Base-by-base conservation (phyloP, 2,888 invertebrate genomes). In the Hemicrepidius hirtus region DNA sequence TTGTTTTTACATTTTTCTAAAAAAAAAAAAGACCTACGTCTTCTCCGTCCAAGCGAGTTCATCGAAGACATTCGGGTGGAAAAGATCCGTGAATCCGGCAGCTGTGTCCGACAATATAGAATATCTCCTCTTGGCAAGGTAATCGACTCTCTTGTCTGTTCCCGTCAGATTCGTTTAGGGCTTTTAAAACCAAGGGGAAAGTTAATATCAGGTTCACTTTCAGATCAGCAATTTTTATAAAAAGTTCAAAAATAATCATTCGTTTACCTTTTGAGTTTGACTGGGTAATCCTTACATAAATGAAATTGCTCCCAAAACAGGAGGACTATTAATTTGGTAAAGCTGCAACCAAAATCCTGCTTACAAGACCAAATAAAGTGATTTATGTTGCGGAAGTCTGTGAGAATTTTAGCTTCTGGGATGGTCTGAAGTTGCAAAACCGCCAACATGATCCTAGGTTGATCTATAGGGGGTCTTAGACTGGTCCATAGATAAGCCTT, bases 141-240 rank as follows among this genome's bases (percentile, higher is more conserved):
- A 53, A 53, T 16, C 16, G 24, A 2, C 20, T 28, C 28, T 20
- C 0, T 24, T 28, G 28, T 28, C 37, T 57, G 57, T 18, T 57
- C 18, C 20, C 16, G 57, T 57, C 57, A 57, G 57, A 37, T 55
- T 55, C 57, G 57, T 24, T 57, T 57, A n/a, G 16, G 12, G 37
- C 57, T 32, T 20, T 37, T 57, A 57, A 18, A 24, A 12, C 35
- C n/a, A 18, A n/a, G n/a, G n/a, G n/a, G n/a, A n/a, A n/a, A n/a
- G n/a, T n/a, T 16, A 46, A 46, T 46, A 16, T 46, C 16, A 6
- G 28, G 4, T 28, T 28, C 28, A 6, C 28, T 28, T 28, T 28
- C 28, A 6, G 28, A 28, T 28, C 28, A 28, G 28, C 28, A 28
- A 6, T 28, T 28, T 6, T 28, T n/a, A n/a, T n/a, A n/a, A 24